Evolutionary conservation across 2,888 invertebrate genomes (phyloP), one percentile per base, ranked within the genome.

Genomic region (Trissoscelio sp.): DNA sequence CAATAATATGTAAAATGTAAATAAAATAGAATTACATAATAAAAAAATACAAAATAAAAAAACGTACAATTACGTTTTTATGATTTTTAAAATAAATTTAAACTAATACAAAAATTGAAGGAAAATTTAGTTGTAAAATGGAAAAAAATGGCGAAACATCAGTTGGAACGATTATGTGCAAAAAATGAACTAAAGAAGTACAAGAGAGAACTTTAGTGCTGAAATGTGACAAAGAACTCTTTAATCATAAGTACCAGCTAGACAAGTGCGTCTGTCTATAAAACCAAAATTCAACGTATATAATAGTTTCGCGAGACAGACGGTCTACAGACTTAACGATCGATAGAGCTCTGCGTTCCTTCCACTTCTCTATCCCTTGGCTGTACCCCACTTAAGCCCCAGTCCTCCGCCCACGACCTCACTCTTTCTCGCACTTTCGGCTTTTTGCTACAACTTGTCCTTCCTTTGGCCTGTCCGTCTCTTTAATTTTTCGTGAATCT

Each of bases 291-390:
- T 79, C 42, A 72, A 79, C 74, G 79, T 77, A 73, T 82, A 31
- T 31, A 79, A 84, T 79, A 67, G 81, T 75, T 75, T 60, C 46
- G 80, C 74, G 77, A 69, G 86, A 83, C 85, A 88, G 88, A 88
- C 87, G 85, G 88, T 85, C 87, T 86, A 87, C 87, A 87, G 86
- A 88, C 87, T 87, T 82, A 81, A 85, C 88, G 89, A 89, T 89
- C 89, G 88, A 89, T 89, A 84, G 85, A 89, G 88, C 88, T 87
- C 85, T 83, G 85, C 85, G 81, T 82, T 72, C 66, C 78, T 48
- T 55, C 67, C 39, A 73, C 64, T 69, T 79, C 75, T 84, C 81
- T 62, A 73, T 83, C 79, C 83, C 84, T 73, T 77, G 44, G 44
- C 55, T 80, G 67, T 82, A 81, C 74, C 79, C 62, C 75, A 62